Percentiles rank a stretch among this genome's conserved stretches.
These are phyloP conservation scores for Serrognathus titanus DNA, from an alignment of 2,888 invertebrate species.

Conservation along the genomic window DNA sequence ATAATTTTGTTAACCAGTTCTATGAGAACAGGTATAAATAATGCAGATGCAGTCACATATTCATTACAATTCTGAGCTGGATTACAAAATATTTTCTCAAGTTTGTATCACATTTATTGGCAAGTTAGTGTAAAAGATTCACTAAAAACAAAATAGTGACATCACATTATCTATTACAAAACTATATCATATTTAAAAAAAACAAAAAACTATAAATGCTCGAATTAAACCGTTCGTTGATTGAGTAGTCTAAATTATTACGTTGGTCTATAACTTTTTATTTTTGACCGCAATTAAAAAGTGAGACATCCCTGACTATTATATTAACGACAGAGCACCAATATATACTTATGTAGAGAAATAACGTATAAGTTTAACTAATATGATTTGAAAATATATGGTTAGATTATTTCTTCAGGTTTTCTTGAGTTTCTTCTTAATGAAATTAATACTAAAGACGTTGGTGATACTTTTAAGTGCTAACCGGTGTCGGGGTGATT, in stretches of 20 bases:
- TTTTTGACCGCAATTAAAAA: neutral
- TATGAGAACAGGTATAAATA: too few relatives aligned
- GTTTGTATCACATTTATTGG: too few relatives aligned
- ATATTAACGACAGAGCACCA: neutral
- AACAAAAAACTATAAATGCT: too few relatives aligned
- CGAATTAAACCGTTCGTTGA: too few relatives aligned
- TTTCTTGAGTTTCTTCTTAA: slow-evolving; percentile 4
- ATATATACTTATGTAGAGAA: neutral
- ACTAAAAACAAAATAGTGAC: too few relatives aligned
- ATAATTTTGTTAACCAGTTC: too few relatives aligned
- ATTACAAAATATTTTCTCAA: too few relatives aligned
- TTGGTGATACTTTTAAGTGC: slow-evolving; percentile 20
- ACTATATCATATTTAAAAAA: too few relatives aligned
- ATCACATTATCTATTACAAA: too few relatives aligned
- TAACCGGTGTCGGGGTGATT: slow-evolving; percentile 26
- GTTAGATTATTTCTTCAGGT: neutral
- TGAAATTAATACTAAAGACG: neutral
- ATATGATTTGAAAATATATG: neutral
- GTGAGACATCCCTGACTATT: neutral
- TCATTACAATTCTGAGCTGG: too few relatives aligned
- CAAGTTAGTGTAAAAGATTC: too few relatives aligned
- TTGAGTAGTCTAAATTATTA: neutral
- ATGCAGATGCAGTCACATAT: too few relatives aligned
- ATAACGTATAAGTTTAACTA: neutral
- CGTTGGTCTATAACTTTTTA: neutral